Evolutionary conservation across 1,140 invertebrate species (phyloP).

Genomic region (Notospermus geniculatus): DNA sequence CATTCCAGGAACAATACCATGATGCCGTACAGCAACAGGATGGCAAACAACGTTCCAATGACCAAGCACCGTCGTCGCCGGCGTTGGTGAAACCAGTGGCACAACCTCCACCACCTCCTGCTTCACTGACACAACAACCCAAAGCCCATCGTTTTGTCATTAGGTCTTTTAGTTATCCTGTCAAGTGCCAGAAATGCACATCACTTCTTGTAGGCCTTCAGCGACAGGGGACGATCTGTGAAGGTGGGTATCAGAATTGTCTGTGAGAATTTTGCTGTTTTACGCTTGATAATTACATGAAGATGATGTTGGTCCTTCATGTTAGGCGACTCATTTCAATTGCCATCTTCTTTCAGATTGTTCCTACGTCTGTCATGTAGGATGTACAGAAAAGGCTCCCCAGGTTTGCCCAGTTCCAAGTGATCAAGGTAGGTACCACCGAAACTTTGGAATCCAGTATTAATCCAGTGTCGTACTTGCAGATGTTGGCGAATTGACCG

Average conservation of each 20-base stretch:
- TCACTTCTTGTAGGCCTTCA: constrained; percentile 91
- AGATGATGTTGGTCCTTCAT: not conserved
- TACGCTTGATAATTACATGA: not conserved
- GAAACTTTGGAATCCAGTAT: no score
- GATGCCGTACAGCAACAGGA: no score
- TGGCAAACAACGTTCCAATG: no score
- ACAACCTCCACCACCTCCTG: not conserved
- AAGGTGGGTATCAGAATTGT: no score
- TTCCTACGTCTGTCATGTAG: constrained; percentile 93
- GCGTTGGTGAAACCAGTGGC: not conserved
- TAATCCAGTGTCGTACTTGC: no score
- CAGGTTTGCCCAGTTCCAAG: constrained; percentile 88
- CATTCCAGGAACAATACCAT: constrained; percentile 6
- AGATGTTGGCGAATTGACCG: no score
- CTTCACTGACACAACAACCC: constrained; percentile 27
- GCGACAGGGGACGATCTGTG: constrained; percentile 91
- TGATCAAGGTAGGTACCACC: constrained; percentile 73
- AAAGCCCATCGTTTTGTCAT: constrained; percentile 71
- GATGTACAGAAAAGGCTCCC: constrained; percentile 91
- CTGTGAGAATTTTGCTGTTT: no score
- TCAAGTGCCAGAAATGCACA: constrained; percentile 97
- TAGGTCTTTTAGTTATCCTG: constrained; percentile 88
- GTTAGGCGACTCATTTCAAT: no score
- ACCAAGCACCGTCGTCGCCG: constrained; percentile 2
- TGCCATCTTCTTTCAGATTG: constrained; percentile 57